These are phyloP conservation scores for Horisme vitalbata DNA, from an alignment of 2,888 invertebrate genomes.

Conservation along the genomic window DNA sequence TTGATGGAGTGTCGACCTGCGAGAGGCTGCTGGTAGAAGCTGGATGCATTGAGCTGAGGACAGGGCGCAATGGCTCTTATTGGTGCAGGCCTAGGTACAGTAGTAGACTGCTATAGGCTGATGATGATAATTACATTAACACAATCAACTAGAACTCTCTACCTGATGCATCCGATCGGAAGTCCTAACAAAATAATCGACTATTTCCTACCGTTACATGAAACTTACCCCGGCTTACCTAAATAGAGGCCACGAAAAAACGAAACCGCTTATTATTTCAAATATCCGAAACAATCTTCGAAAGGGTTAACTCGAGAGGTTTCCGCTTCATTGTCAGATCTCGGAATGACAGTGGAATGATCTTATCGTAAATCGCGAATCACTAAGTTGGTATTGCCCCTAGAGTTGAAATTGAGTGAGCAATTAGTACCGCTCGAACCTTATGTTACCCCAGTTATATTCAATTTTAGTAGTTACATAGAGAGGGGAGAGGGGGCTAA, in stretches of 20 bases:
- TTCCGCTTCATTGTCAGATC: conserved; percentile 63
- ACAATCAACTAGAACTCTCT: conserved; percentile 43
- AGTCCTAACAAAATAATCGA: conserved; percentile 70
- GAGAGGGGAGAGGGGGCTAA: too few species aligned
- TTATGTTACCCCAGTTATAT: too few species aligned
- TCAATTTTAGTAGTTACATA: too few species aligned
- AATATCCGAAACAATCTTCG: conserved; percentile 60
- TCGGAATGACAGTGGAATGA: not conserved
- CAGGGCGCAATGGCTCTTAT: too few species aligned
- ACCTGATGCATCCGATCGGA: conserved; percentile 74
- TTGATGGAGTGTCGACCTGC: too few species aligned
- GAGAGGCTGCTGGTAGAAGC: too few species aligned
- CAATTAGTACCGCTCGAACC: too few species aligned
- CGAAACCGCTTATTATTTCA: conserved; percentile 66
- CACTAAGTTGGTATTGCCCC: too few species aligned
- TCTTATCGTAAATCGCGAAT: conserved; percentile 2
- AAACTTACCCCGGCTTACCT: conserved; percentile 42
- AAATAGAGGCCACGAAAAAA: conserved; percentile 48
- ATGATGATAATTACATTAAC: conserved; percentile 21
- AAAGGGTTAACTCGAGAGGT: conserved; percentile 64
- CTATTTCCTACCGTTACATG: conserved; percentile 70
- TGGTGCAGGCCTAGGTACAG: too few species aligned
- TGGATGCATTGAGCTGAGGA: too few species aligned
- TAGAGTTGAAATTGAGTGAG: too few species aligned
- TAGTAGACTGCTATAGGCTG: too few species aligned